A percentile compares a stretch with the other conserved stretches of the same genome.
Conservation (phyloP, 2,797 vertebrate species). For the Pseudopleuronectes americanus region DNA sequence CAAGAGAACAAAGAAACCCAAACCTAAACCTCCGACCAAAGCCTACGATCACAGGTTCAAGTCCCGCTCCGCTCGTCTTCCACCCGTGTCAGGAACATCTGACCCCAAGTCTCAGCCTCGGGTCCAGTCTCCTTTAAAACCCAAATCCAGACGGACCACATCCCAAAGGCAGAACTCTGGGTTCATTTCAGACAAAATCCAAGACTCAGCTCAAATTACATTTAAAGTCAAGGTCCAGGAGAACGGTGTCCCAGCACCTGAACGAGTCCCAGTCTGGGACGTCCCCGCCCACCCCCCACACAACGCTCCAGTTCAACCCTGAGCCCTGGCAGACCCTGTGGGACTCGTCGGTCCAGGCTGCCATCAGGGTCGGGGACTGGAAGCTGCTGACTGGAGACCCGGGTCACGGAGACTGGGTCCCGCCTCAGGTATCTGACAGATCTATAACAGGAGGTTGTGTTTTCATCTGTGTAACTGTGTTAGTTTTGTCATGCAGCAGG, state of each 20-base stretch:
- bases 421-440: conserved; percentile 84
- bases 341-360: conserved; percentile 94
- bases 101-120: conserved; percentile 2
- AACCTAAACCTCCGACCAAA: conserved; percentile 35
- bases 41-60: background rate
- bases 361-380: conserved; percentile 94
- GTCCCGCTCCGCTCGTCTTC: conserved; percentile 15
- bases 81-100: background rate
- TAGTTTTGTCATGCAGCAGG: too few relatives aligned
- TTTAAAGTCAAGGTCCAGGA: conserved; percentile 30
- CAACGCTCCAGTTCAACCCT: background rate
- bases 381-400: conserved; percentile 96
- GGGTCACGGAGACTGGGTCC: conserved; percentile 95
- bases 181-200: background rate
- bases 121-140: background rate
- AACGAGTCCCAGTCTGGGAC: conserved; percentile 30
- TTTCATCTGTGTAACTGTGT: background rate
- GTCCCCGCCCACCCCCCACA: background rate
- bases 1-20: conserved; percentile 48
- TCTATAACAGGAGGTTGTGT: too few relatives aligned
- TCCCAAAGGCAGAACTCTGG: conserved; percentile 34
- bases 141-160: conserved; percentile 30
- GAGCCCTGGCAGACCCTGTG: conserved; percentile 82
- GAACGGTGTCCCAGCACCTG: conserved; percentile 23
- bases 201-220: conserved; percentile 6